Evolutionary conservation across 2,113 vertebrate species (phyloP).

Genomic region (Hippocampus mohnikei): DNA sequence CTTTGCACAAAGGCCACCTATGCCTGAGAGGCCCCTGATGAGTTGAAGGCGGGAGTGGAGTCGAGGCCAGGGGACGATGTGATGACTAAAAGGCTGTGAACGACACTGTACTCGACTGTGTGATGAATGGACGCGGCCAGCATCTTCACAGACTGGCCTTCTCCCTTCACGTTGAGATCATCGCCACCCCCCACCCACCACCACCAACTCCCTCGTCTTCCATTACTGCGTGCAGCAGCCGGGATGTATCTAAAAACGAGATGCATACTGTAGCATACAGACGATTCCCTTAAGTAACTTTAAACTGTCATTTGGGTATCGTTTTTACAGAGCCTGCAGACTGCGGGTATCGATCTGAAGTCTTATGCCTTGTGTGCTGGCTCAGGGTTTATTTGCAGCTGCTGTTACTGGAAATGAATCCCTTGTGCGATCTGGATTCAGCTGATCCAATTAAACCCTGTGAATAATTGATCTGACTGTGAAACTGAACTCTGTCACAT

Average conservation of each 20-base stretch:
- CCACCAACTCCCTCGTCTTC: neutral
- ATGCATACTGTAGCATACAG: slow-evolving; percentile 1
- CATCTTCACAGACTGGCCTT: slow-evolving; percentile 57
- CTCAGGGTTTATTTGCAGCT: slow-evolving; percentile 69
- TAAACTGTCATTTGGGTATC: slow-evolving; percentile 22
- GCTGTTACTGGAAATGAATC: slow-evolving; percentile 71
- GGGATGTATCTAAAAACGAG: slow-evolving; percentile 29
- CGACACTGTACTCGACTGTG: slow-evolving; percentile 50
- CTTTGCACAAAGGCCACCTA: slow-evolving; percentile 62
- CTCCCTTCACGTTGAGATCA: slow-evolving; percentile 40
- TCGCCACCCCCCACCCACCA: slow-evolving; percentile 20
- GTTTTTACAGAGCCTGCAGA: slow-evolving; percentile 40
- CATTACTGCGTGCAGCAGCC: slow-evolving; percentile 10
- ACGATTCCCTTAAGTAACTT: slow-evolving; percentile 31
- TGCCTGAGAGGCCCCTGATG: slow-evolving; percentile 52
- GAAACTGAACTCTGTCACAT: slow-evolving; percentile 67
- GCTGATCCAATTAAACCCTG: slow-evolving; percentile 72
- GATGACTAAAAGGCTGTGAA: slow-evolving; percentile 68
- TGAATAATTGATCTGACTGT: slow-evolving; percentile 75
- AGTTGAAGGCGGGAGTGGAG: slow-evolving; percentile 49
- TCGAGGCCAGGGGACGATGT: slow-evolving; percentile 60
- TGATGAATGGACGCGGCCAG: slow-evolving; percentile 66
- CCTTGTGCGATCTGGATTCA: slow-evolving; percentile 66
- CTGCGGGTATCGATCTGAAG: slow-evolving; percentile 52
- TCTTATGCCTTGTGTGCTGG: slow-evolving; percentile 49